A percentile compares a stretch with the other conserved stretches of the same genome.
These are phyloP conservation scores for Actinopyga echinites DNA, from an alignment of 53 echinoderm and acorn worm species.

Conservation along the genomic window DNA sequence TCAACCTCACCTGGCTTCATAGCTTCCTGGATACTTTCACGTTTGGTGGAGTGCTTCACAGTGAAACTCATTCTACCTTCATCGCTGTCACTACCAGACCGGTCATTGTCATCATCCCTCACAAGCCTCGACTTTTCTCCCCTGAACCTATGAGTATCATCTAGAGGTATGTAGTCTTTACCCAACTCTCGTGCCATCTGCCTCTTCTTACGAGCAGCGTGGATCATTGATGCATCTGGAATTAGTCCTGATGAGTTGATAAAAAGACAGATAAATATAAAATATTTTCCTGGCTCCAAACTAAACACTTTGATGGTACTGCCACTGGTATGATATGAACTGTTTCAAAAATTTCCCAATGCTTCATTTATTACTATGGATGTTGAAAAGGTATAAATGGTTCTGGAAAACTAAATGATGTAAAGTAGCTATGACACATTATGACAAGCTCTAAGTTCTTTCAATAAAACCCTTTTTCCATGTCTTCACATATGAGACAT, in stretches of 20 bases:
- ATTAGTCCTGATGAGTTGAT: conserved; percentile 69
- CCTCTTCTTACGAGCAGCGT: conserved; percentile 79
- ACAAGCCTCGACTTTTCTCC: conserved; percentile 74
- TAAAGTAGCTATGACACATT: too few species aligned
- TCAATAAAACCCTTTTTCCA: too few species aligned
- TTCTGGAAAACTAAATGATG: too few species aligned
- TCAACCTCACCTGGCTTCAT: conserved; percentile 70
- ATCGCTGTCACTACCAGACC: conserved; percentile 80
- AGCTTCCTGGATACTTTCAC: conserved; percentile 80
- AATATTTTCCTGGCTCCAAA: too few species aligned
- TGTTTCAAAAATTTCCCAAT: too few species aligned
- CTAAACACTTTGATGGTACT: too few species aligned
- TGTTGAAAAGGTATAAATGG: too few species aligned
- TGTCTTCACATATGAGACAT: too few species aligned
- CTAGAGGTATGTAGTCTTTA: conserved; percentile 77
- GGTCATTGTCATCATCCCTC: conserved; percentile 93
- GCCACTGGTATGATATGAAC: too few species aligned
- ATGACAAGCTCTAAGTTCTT: too few species aligned
- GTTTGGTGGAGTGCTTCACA: conserved; percentile 71
- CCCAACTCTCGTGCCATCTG: conserved; percentile 86
- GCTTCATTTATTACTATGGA: too few species aligned
- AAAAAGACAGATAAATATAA: too few species aligned
- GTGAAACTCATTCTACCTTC: conserved; percentile 87
- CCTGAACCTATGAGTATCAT: conserved; percentile 77
- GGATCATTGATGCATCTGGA: conserved; percentile 91